Evolutionary conservation across 2,113 vertebrate species (phyloP), one percentile per base, ranked within the genome.

Genomic region (Xiphorhynchus elegans): DNA sequence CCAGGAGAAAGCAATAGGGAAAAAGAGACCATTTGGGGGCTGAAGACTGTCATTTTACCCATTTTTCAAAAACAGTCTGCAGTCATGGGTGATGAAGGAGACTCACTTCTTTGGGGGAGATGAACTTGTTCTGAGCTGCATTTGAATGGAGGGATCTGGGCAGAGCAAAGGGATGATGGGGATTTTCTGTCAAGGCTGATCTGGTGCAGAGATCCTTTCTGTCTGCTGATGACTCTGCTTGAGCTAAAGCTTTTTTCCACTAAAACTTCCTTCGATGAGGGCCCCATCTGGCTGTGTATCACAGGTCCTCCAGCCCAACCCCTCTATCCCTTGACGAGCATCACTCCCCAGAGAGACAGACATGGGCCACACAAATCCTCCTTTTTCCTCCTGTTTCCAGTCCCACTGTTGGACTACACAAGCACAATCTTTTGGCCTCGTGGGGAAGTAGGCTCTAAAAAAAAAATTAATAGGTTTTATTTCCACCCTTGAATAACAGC

Each of bases 301-400:
- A 77, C 25, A 89, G 50, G 50, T 52, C 25, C 50, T 15, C 21
- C 50, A 52, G 31, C 23, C 74, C 26, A 44, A 33, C 7, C 17
- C 9, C 12, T 78, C 31, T 33, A 7, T 11, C 21, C 46, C 5
- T 20, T 23, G 44, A 24, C 42, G 44, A 26, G 3, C 53, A 42
- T 46, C 76, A 13, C 18, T 81, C 73, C 35, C 29, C 35, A 6
- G 4, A 26, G 60, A n/a, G 17, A 26, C 20, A 76, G 35, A 24
- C 11, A 26, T 0, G 4, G 39, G 11, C 21, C 6, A 26, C n/a
- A 58, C 55, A 13, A 1, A 10, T 4, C 12, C 33, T 74, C 29
- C 21, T 42, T 70, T 40, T 18, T 31, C 10, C 16, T 21, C 19
- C 19, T 40, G 5, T 13, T 56, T 29, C 31, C 52, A 14, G 47